Percentiles rank a stretch among this genome's conserved stretches.
Conservation (phyloP, 2,797 vertebrate genomes). For the Pseudotriccus pelzelni region DNA sequence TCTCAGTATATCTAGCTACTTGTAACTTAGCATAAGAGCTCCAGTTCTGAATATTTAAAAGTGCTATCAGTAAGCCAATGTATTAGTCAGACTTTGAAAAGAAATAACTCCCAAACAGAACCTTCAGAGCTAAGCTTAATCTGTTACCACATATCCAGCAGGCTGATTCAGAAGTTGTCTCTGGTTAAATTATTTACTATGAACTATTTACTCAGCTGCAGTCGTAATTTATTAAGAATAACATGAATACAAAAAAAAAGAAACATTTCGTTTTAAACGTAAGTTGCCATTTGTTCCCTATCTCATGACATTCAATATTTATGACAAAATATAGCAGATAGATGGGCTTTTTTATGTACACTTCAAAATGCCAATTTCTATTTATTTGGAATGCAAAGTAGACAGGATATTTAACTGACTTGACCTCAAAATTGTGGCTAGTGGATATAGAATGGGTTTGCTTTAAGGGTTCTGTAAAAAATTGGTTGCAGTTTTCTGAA, state of each 20-base stretch:
- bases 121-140: neutral
- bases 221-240: constrained; percentile 25
- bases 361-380: neutral
- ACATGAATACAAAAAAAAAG: neutral
- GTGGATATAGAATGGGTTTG: neutral
- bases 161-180: neutral
- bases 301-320: constrained; percentile 11
- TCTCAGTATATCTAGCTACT: neutral
- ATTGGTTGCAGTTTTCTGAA: neutral
- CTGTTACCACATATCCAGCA: neutral
- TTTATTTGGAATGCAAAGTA: neutral
- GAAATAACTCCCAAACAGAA: constrained; percentile 2
- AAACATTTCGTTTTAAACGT: constrained; percentile 6
- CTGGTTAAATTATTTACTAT: constrained; percentile 41
- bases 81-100: constrained; percentile 25
- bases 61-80: neutral
- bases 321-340: neutral
- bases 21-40: neutral
- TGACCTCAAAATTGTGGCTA: neutral
- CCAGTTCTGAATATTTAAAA: neutral
- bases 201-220: constrained; percentile 38
- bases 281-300: neutral
- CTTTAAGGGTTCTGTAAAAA: neutral
- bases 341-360: neutral
- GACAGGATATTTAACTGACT: neutral